Conservation (phyloP, 2,797 vertebrate species). For the Anguilla megastoma region DNA sequence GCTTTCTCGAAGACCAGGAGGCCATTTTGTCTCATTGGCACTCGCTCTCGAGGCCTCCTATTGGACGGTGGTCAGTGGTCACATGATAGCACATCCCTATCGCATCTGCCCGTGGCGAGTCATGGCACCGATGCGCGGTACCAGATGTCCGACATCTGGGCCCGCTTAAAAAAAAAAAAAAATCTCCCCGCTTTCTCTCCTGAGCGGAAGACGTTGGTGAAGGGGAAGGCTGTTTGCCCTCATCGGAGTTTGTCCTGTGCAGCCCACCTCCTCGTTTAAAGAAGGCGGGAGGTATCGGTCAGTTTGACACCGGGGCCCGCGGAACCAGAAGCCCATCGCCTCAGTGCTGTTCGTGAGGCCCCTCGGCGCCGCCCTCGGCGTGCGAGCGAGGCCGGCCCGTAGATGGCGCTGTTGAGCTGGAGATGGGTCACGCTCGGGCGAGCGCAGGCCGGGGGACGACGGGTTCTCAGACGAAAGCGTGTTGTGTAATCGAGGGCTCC, state of each 20-base stretch:
- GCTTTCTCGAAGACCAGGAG: not conserved
- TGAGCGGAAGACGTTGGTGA: not conserved
- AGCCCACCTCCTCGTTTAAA: not conserved
- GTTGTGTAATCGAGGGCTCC: conserved; percentile 28
- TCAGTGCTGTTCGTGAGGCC: not conserved
- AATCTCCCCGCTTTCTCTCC: not conserved
- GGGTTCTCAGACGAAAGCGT: conserved; percentile 6
- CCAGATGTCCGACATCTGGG: conserved; percentile 16
- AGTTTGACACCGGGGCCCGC: not conserved
- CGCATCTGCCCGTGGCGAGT: not conserved
- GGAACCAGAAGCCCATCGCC: not conserved
- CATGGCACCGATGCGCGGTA: not conserved
- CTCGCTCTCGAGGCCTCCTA: not conserved
- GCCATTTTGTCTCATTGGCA: not conserved
- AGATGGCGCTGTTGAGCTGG: conserved; percentile 41
- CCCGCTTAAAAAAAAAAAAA: not conserved
- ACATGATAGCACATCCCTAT: not conserved
- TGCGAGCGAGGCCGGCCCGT: not conserved
- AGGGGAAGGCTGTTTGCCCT: not conserved
- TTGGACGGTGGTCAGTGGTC: not conserved
- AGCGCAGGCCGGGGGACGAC: not conserved
- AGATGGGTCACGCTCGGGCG: not conserved
- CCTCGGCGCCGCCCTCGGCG: not conserved
- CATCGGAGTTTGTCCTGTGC: not conserved
- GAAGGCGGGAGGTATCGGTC: no score